phyloP scores from a whole-genome alignment of 37 sponge, comb jelly and placozoan species.

The Ephydatia muelleri region DNA sequence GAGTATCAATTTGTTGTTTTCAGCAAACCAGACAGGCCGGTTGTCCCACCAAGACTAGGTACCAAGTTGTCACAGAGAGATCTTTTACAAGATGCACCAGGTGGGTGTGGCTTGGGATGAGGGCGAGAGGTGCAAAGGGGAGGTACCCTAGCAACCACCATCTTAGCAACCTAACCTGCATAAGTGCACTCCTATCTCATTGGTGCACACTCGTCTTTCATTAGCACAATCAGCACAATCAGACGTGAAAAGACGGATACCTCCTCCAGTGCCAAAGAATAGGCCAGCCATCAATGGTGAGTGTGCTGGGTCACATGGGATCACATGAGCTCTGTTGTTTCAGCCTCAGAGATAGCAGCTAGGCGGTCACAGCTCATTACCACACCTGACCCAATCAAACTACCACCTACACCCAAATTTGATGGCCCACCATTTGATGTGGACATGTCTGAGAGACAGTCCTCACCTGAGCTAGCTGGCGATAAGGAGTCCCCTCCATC shows the following conservation, averaged over 20 bases:
- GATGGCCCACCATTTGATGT: background rate
- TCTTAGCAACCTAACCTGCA: background rate
- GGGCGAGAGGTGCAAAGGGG: too few species aligned
- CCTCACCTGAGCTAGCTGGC: background rate
- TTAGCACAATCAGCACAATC: background rate
- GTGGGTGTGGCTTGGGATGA: background rate
- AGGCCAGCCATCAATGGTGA: background rate
- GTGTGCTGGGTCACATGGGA: background rate
- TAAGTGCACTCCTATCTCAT: too few species aligned
- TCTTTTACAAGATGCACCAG: background rate
- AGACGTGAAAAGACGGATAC: background rate
- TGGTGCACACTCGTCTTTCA: background rate
- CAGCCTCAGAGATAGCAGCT: background rate
- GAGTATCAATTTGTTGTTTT: too few species aligned
- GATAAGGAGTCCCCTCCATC: background rate
- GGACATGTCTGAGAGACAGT: background rate
- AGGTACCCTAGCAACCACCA: background rate
- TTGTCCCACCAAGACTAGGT: background rate
- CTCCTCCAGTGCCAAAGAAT: background rate
- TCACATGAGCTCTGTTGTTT: background rate
- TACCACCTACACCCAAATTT: background rate
- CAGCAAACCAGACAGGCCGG: background rate
- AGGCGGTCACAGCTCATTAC: background rate
- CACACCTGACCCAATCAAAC: background rate
- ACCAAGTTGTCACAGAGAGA: background rate